Evolutionary conservation across 1,140 invertebrate genomes (phyloP).

Genomic region (Bathynomus jamesi): DNA sequence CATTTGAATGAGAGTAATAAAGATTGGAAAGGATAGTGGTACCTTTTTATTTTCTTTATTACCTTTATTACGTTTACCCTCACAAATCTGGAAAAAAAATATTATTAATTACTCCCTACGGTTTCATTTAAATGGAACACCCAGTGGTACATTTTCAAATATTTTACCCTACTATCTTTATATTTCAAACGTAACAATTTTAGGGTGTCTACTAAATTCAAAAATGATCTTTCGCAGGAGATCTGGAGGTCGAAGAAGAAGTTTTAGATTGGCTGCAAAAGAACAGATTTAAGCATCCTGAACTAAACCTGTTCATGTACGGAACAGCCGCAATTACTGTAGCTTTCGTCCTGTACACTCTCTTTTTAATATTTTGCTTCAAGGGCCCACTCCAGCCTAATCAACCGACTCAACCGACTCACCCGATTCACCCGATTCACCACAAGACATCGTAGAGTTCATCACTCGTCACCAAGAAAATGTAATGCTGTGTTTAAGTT

Average conservation of each 20-base stretch:
- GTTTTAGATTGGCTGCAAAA: slow-evolving; percentile 90
- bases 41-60: no score
- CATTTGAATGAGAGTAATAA: no score
- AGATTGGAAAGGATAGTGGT: no score
- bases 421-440: background rate
- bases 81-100: no score
- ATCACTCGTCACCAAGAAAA: background rate
- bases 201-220: no score
- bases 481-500: background rate
- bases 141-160: no score
- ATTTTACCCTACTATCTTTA: no score
- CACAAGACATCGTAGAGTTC: background rate
- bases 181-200: no score
- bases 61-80: no score
- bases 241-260: slow-evolving; percentile 70
- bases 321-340: slow-evolving; percentile 74
- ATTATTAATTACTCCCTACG: no score
- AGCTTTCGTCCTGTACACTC: slow-evolving; percentile 80
- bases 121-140: no score
- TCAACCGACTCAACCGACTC: slow-evolving; percentile 18
- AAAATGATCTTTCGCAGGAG: slow-evolving; percentile 62
- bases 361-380: slow-evolving; percentile 83
- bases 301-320: slow-evolving; percentile 91
- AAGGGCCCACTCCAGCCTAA: no score
- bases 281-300: slow-evolving; percentile 84